Conservation (phyloP, 2,797 vertebrate species). For the Perodicticus potto region DNA sequence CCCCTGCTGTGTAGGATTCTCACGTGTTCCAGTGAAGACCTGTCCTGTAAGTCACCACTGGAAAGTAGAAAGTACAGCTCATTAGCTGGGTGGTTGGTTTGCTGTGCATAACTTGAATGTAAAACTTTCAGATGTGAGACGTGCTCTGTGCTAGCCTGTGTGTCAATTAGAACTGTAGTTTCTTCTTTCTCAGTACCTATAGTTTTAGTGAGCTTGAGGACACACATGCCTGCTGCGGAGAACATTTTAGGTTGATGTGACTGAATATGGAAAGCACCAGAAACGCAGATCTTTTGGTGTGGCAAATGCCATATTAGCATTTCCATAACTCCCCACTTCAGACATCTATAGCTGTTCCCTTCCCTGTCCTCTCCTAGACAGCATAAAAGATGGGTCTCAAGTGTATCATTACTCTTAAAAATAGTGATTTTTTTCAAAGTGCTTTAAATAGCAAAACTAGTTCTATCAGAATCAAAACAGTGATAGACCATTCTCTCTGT, state of each 20-base stretch:
- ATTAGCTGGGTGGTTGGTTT: background rate
- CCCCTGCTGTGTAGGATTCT: background rate
- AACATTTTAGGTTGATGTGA: background rate
- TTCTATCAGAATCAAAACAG: background rate
- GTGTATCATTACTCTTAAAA: background rate
- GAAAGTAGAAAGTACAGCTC: background rate
- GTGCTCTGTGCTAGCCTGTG: background rate
- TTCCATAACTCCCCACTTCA: background rate
- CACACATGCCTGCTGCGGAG: background rate
- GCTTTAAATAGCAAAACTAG: background rate
- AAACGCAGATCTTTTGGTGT: background rate
- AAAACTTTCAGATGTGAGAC: background rate
- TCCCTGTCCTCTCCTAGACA: background rate
- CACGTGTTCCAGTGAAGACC: background rate
- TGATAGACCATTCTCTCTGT: background rate
- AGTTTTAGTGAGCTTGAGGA: too few species aligned
- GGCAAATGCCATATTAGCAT: background rate
- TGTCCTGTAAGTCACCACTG: background rate
- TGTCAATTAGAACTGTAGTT: background rate
- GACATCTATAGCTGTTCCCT: background rate
- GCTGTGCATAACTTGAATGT: background rate
- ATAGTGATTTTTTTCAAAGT: background rate
- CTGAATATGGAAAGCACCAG: background rate
- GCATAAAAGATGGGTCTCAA: background rate
- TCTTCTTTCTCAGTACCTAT: background rate